phyloP scores from a whole-genome alignment of 2,797 vertebrate genomes.

The Eulemur mongoz region DNA sequence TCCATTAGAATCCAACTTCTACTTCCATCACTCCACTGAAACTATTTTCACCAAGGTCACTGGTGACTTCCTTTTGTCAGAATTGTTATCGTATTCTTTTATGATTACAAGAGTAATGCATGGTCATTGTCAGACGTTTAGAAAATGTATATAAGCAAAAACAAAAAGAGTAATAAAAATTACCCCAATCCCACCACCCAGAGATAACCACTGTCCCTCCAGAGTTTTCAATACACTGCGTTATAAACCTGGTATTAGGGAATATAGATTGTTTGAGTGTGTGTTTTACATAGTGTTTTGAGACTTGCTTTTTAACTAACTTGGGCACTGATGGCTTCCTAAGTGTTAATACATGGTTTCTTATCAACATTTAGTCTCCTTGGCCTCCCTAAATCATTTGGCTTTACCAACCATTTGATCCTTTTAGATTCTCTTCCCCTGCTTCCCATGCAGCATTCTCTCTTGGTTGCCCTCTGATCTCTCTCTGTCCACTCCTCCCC shows the following conservation, averaged over 20 bases:
- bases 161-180: not conserved
- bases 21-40: not conserved
- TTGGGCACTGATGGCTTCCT: not conserved
- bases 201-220: not conserved
- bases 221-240: not conserved
- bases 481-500: not conserved
- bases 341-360: not conserved
- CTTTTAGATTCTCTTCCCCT: not conserved
- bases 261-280: not conserved
- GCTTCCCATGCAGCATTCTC: not conserved
- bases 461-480: not conserved
- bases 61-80: not conserved
- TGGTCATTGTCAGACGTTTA: not conserved
- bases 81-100: conserved; percentile 26
- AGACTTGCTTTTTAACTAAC: conserved; percentile 5
- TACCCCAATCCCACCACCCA: not conserved
- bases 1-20: not conserved
- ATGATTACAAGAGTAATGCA: not conserved
- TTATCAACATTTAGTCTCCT: not conserved
- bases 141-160: conserved; percentile 28
- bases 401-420: not conserved
- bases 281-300: conserved; percentile 13
- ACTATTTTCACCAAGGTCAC: not conserved
- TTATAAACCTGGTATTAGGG: not conserved
- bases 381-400: not conserved